Base-by-base conservation (phyloP, 2,888 invertebrate genomes). In the Polydesmus complanatus region DNA sequence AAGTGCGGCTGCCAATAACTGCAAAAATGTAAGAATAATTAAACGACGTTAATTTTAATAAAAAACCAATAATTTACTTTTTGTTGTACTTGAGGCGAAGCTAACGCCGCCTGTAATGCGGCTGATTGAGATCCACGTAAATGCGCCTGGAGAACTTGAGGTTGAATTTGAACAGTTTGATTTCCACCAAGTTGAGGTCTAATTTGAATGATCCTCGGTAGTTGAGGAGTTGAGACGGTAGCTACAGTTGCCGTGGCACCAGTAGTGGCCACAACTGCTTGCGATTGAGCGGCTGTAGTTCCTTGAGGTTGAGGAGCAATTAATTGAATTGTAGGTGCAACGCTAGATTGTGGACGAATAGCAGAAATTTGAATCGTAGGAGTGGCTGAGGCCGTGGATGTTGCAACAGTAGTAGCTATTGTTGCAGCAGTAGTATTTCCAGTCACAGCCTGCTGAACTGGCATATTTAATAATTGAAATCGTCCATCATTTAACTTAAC, bases 401-500 rank as follows among this genome's bases (percentile, higher is more conserved):
- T 21, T 37, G 59, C 47, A n/a, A 51, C 5, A 5, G n/a, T 51
- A 11, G 51, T 3, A 51, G 51, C n/a, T 51, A 19, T 19, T 21
- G 51, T 49, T 11, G 56, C 54, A 60, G 68, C 64, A 54, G 68
- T 27, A 58, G 63, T 54, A 2, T 67, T 61, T 2, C 67, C 58
- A 14, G 64, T 61, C 5, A 67, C 65, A 2, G 67, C 64, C 1
- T 68, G 62, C 3, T 60, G 60, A 19, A 67, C 64, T 1, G 70
- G 68, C 58, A 70, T 65, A 2, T 72, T 84, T 47, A 88, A 79
- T 21, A 94, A 84, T 71, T 94, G 93, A 25, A 94, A 76, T 72
- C 91, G 90, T 0, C 95, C 95, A 73, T 95, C 94, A 0, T 93
- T 86, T 81, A 92, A 85, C 72, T 93, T 89, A 52, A 94, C 84